A percentile compares a stretch with the other conserved stretches of the same genome.
phyloP scores from a whole-genome alignment of 2,888 invertebrate genomes.

The Pandemis cinnamomeana region DNA sequence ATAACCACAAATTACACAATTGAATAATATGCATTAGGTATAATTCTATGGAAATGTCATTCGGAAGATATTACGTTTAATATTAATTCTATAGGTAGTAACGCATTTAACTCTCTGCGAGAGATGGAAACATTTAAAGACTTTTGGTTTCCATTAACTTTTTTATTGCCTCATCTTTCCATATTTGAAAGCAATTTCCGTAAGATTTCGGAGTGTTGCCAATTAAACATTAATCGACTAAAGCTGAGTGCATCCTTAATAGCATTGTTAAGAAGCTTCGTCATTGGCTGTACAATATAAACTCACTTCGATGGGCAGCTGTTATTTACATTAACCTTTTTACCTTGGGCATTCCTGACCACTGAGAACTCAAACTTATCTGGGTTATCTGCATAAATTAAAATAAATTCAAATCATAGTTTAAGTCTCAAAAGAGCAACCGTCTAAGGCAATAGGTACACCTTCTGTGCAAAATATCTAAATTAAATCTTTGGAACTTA shows the following conservation, averaged over 20 bases:
- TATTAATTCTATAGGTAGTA: not conserved
- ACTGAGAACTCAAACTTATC: constrained; percentile 25
- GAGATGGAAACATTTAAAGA: constrained; percentile 4
- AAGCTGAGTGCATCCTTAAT: constrained; percentile 36
- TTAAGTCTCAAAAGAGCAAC: constrained; percentile 19
- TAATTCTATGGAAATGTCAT: constrained; percentile 16
- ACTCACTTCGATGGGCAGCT: constrained; percentile 50
- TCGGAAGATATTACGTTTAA: constrained; percentile 30
- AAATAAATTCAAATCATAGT: constrained; percentile 24
- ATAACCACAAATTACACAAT: constrained; percentile 38
- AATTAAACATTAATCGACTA: not conserved
- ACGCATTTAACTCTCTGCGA: constrained; percentile 35
- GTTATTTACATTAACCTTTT: constrained; percentile 55
- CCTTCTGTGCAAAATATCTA: not conserved
- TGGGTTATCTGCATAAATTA: constrained; percentile 37
- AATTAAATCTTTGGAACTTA: not conserved
- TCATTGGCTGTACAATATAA: constrained; percentile 41
- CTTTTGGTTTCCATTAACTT: not conserved
- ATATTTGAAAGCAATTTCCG: constrained; percentile 28
- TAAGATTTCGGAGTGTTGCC: constrained; percentile 14
- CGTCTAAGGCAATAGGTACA: not conserved
- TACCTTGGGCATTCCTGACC: constrained; percentile 37
- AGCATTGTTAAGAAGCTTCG: constrained; percentile 48
- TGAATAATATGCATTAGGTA: constrained; percentile 22
- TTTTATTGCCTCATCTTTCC: not conserved